Conservation (phyloP, 30 jellyfish, hydroid and myxozoan species). For the Mastigias papua region DNA sequence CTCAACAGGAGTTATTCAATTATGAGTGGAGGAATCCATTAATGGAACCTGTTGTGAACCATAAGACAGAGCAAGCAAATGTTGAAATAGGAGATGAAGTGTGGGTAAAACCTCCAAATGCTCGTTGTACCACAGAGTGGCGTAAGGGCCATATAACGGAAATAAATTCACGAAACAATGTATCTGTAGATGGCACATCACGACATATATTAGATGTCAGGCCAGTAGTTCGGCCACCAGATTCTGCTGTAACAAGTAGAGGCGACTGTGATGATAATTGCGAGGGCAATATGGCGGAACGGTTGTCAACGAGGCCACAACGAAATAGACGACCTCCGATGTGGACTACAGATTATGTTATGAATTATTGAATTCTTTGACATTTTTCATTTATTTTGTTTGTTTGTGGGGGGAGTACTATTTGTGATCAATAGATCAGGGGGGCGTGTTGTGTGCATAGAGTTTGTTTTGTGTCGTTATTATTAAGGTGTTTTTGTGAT, state of each 20-base stretch:
- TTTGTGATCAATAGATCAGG: slow-evolving; percentile 6
- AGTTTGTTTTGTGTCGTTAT: background rate
- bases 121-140: slow-evolving; percentile 29
- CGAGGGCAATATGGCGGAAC: background rate
- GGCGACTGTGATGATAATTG: background rate
- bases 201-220: slow-evolving; percentile 25
- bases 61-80: slow-evolving; percentile 13
- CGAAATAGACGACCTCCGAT: slow-evolving; percentile 16
- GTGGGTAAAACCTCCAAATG: slow-evolving; percentile 36
- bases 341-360: slow-evolving; percentile 3
- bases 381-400: background rate
- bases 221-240: slow-evolving; percentile 18
- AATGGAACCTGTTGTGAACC: slow-evolving; percentile 16
- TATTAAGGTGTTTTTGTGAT: background rate
- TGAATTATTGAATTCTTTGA: background rate
- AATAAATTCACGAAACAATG: slow-evolving; percentile 10
- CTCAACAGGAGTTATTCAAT: slow-evolving; percentile 24
- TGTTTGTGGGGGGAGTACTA: background rate
- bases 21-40: slow-evolving; percentile 22
- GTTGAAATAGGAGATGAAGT: slow-evolving; percentile 42
- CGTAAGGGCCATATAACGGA: background rate
- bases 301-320: slow-evolving; percentile 26
- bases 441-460: slow-evolving; percentile 14
- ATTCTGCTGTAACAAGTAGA: background rate
- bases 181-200: slow-evolving; percentile 34